Conservation (phyloP, 2,113 vertebrate genomes). For the Takifugu flavidus region DNA sequence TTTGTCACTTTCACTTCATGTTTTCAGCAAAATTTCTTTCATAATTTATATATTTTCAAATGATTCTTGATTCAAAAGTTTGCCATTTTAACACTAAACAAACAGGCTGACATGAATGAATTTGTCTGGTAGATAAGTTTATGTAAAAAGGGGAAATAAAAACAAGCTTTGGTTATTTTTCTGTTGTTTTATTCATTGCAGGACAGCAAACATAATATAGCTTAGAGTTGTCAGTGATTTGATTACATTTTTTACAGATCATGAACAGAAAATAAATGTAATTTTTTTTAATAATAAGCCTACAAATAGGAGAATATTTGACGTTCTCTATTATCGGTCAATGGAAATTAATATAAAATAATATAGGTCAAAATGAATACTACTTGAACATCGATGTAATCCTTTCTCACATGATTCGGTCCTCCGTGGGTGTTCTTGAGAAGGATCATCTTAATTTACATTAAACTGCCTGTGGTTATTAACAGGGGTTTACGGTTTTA, state of each 20-base stretch:
- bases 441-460: not conserved
- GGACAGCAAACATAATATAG: conserved; percentile 31
- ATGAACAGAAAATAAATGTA: conserved; percentile 25
- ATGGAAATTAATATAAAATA: conserved; percentile 38
- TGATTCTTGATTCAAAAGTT: no score
- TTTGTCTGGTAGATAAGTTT: no score
- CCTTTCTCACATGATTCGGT: conserved; percentile 10
- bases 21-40: no score
- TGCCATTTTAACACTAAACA: no score
- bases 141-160: no score
- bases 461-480: conserved; percentile 9
- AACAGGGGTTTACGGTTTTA: conserved; percentile 7
- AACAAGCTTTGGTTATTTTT: conserved; percentile 9
- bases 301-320: conserved; percentile 22
- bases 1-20: no score
- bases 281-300: conserved; percentile 21
- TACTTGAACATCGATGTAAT: conserved; percentile 24
- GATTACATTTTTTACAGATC: conserved; percentile 32
- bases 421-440: no score
- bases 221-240: conserved; percentile 21
- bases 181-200: conserved; percentile 46
- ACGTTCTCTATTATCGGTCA: conserved; percentile 10
- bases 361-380: conserved; percentile 58
- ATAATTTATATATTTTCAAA: no score
- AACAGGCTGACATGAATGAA: no score